Evolutionary conservation across 2,797 vertebrate genomes (phyloP).

Genomic region (Chloroceryle amazona): DNA sequence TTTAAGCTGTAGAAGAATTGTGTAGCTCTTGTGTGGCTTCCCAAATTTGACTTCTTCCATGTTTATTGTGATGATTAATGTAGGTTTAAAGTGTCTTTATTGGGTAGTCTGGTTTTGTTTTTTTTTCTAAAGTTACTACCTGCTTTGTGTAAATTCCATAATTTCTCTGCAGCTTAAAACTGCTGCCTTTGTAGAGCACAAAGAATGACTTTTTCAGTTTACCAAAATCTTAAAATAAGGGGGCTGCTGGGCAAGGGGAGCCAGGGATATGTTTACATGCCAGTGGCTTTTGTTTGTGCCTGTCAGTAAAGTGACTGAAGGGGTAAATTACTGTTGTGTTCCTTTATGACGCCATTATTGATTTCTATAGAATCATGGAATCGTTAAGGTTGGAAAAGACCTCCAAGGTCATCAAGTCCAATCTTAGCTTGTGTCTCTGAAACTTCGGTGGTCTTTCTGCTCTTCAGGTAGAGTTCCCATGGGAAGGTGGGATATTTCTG

Average conservation of each 20-base stretch:
- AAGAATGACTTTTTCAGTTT: background rate
- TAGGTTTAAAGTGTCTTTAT: background rate
- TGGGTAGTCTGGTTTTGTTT: background rate
- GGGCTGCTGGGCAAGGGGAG: background rate
- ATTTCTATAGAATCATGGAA: background rate
- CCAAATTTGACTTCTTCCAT: background rate
- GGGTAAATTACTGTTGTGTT: background rate
- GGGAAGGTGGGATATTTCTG: background rate
- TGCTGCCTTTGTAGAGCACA: background rate
- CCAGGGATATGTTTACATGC: accelerated
- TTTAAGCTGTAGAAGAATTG: background rate
- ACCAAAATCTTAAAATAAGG: background rate
- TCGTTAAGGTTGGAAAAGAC: no score
- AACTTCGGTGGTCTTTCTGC: background rate
- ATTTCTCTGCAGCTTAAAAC: background rate
- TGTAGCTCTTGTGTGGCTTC: background rate
- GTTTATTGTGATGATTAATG: background rate
- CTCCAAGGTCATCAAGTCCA: no score
- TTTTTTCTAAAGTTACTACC: background rate
- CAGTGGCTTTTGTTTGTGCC: background rate
- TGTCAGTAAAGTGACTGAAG: background rate
- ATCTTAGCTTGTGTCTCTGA: background rate
- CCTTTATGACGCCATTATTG: background rate
- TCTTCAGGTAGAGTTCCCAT: background rate
- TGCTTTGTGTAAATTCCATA: background rate